These are phyloP conservation scores for Heliothis virescens DNA, from an alignment of 1,140 invertebrate genomes.

Conservation along the genomic window DNA sequence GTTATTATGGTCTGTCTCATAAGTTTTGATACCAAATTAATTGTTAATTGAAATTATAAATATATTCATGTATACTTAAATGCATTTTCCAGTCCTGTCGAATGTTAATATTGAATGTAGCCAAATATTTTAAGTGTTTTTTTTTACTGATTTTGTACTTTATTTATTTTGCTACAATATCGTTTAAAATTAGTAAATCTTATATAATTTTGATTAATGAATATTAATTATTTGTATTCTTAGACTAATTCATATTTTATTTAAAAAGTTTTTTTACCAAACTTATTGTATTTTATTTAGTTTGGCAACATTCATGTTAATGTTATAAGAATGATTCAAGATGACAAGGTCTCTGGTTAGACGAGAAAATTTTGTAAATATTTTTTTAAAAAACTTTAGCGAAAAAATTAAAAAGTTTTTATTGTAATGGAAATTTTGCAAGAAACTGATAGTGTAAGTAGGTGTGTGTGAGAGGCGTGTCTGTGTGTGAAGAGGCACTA, in stretches of 20 bases:
- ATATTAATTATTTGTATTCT: conserved; percentile 11
- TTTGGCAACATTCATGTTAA: conserved; percentile 45
- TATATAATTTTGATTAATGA: conserved; percentile 11
- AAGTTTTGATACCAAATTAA: conserved; percentile 25
- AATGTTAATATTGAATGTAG: conserved; percentile 42
- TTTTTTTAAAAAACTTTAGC: conserved; percentile 67
- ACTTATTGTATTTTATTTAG: conserved; percentile 4
- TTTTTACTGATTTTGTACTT: conserved; percentile 32
- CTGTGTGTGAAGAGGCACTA: conserved; percentile 35
- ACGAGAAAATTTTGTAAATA: conserved; percentile 70
- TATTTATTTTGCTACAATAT: conserved; percentile 1
- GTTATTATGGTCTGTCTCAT: neutral
- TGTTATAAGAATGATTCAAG: conserved; percentile 30
- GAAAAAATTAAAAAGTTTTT: conserved; percentile 62
- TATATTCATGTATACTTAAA: neutral
- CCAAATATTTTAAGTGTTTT: conserved; percentile 37
- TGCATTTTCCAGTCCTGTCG: conserved; percentile 34
- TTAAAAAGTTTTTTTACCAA: neutral
- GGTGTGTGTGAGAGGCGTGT: conserved; percentile 54
- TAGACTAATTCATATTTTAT: neutral
- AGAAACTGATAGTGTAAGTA: conserved; percentile 62
- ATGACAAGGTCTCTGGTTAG: conserved; percentile 39
- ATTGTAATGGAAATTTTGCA: conserved; percentile 64
- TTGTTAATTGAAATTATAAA: neutral
- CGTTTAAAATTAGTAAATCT: conserved; percentile 33